Conservation (phyloP, 2,888 invertebrate species). For the Trissonchulus sp. region DNA sequence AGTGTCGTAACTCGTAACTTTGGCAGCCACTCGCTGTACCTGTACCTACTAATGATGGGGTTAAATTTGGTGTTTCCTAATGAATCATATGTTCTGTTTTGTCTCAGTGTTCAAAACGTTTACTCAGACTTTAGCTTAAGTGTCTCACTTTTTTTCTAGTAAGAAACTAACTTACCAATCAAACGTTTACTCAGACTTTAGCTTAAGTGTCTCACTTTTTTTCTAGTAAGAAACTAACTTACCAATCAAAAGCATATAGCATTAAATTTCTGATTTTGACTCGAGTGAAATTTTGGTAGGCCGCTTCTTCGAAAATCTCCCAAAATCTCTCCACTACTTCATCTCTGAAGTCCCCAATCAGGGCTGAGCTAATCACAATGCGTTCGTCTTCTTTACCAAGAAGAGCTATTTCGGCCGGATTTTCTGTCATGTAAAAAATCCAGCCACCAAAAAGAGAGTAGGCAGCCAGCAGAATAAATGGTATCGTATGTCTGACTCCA, state of each 20-base stretch:
- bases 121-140: too few relatives aligned
- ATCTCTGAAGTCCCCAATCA: not conserved
- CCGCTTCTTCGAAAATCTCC: conserved; percentile 4
- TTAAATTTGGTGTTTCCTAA: too few relatives aligned
- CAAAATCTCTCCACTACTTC: conserved; percentile 19
- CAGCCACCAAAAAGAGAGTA: conserved; percentile 48
- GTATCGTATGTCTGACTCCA: conserved; percentile 42
- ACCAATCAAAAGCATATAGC: conserved; percentile 12
- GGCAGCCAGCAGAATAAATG: conserved; percentile 44
- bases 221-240: too few relatives aligned
- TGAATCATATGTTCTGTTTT: too few relatives aligned
- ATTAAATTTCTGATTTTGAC: not conserved
- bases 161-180: too few relatives aligned
- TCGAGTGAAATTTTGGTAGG: not conserved
- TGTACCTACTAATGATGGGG: too few relatives aligned
- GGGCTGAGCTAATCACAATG: not conserved
- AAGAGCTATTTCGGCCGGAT: conserved; percentile 36
- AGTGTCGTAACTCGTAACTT: too few relatives aligned
- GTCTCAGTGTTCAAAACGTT: too few relatives aligned
- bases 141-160: too few relatives aligned
- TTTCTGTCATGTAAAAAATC: conserved; percentile 46
- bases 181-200: too few relatives aligned
- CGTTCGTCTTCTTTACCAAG: not conserved
- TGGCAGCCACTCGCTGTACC: too few relatives aligned
- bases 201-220: too few relatives aligned